Base-by-base conservation (phyloP, 2,113 vertebrate genomes). In the Acrocephalus arundinaceus region DNA sequence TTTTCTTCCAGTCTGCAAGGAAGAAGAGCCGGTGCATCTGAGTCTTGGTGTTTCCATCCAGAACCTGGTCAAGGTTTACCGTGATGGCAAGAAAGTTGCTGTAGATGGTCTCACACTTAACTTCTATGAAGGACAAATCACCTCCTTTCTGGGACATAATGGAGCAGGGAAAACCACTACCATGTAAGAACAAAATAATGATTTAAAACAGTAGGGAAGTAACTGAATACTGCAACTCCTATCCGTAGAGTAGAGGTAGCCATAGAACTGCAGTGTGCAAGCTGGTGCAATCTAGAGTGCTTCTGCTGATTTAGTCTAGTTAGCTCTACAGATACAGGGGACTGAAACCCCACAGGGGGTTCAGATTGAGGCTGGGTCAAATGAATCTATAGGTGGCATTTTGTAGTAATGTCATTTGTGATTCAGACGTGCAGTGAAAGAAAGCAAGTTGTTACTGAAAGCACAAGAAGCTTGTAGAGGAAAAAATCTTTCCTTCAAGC, bases 101-200 rank as follows among this genome's bases (percentile, higher is more conserved):
- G 98, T 99, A 9, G 99, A 99, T 90, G 99, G 98, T 45, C 98
- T 99, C 68, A 98, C 99, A 1, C 97, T 99, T 21, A 99, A 99
- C 90, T 99, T 99, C 97, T 99, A 99, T 1, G 99, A 99, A 96
- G 99, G 99, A 59, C 99, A 99, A 80, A 99, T 99, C 96, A 99
- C 99, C 3, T 99, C 99, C 23, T 99, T 99, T 94, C 96, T 99
- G 88, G 99, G 99, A 67, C 99, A 99, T 97, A 99, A 99, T 18
- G 99, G 99, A 97, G 99, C 99, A 4, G 99, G 99, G 24, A 99
- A 99, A 96, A 99, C 99, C 37, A 99, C 99, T 33, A 99, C 99
- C 51, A 99, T 99, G 99, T 99, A 98, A 99, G 99, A 86, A 59
- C 17, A 82, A 90, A 48, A 57, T 11, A 39, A 45, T 76, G 15